Base-by-base conservation (phyloP, 1,140 invertebrate species). In the Lysiphlebus fabarum region DNA sequence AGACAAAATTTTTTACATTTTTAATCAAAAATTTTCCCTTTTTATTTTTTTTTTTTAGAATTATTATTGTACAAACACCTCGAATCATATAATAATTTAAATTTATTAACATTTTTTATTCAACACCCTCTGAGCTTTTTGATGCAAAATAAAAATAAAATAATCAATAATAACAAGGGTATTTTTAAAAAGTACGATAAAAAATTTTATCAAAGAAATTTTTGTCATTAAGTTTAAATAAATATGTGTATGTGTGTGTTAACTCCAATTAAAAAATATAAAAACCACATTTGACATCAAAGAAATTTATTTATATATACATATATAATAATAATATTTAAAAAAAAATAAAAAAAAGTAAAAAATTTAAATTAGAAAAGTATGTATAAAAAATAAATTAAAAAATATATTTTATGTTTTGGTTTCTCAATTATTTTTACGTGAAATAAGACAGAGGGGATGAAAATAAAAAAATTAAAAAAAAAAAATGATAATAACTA, bases 181-280 rank as follows among this genome's bases (percentile, higher is more conserved):
- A 43, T 17, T 41, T 41, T 8, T 42, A 40, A 36, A 51, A 56
- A 51, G 37, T n/a, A 50, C 11, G 14, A n/a, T n/a, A n/a, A n/a
- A 38, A 53, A 61, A 34, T 44, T 37, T 49, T 42, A 38, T 37
- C 9, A 58, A 53, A 45, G 17, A 57, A 17, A 47, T 33, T 17
- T 49, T 49, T 49, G 47, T 49, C 47, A 49, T 33, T 17, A 48
- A n/a, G n/a, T n/a, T n/a, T n/a, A n/a, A n/a, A n/a, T 26, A 26
- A 26, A 26, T 26, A 26, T 26, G 17, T 0, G 17, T 26, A 3
- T 17, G 17, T 17, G 40, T 61, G 61, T 61, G 59, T 65, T 65
- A 65, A 67, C 63, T 63, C 59, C 59, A 63, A 67, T 65, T 65
- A 67, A 63, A 34, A 67, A 62, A 51, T 59, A 51, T 62, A 62